Percentiles rank a stretch among this genome's conserved stretches.
Evolutionary conservation across 2,888 invertebrate genomes (phyloP).

Genomic region (Cheiracanthium punctorium): DNA sequence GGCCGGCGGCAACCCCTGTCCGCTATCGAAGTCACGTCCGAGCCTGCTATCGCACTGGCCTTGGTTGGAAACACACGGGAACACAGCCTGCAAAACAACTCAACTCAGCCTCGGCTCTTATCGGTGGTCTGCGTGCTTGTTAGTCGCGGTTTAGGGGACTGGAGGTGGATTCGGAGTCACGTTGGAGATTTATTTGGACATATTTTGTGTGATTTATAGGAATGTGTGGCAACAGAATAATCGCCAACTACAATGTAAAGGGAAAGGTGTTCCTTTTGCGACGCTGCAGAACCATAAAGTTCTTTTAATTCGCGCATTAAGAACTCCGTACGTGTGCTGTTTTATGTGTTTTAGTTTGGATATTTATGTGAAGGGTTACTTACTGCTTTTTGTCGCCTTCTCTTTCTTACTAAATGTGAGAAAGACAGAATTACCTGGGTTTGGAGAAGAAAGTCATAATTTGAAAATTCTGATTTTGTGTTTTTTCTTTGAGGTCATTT

Average conservation of each 20-base stretch:
- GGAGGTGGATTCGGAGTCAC: neutral
- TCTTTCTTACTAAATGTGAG: no score
- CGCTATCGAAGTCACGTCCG: conserved; percentile 63
- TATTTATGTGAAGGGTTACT: no score
- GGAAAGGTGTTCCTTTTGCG: neutral
- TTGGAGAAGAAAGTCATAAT: no score
- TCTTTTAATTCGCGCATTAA: no score
- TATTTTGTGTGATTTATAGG: neutral
- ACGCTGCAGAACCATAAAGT: no score
- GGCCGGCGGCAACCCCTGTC: conserved; percentile 49
- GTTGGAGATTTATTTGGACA: conserved; percentile 14
- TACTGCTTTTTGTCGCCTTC: no score
- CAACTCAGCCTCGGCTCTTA: conserved; percentile 48
- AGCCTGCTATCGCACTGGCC: conserved; percentile 58
- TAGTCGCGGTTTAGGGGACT: neutral
- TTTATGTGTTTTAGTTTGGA: no score
- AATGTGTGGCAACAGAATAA: neutral
- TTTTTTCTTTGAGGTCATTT: no score
- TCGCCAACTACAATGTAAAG: neutral
- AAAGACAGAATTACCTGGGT: no score
- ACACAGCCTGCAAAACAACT: conserved; percentile 34
- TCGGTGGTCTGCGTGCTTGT: conserved; percentile 52
- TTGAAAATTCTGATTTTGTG: no score
- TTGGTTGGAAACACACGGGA: conserved; percentile 38
- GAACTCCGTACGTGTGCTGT: no score